Evolutionary conservation across 1,140 invertebrate genomes (phyloP), one percentile per base, ranked within the genome.

Genomic region (Papilio polyxenes): DNA sequence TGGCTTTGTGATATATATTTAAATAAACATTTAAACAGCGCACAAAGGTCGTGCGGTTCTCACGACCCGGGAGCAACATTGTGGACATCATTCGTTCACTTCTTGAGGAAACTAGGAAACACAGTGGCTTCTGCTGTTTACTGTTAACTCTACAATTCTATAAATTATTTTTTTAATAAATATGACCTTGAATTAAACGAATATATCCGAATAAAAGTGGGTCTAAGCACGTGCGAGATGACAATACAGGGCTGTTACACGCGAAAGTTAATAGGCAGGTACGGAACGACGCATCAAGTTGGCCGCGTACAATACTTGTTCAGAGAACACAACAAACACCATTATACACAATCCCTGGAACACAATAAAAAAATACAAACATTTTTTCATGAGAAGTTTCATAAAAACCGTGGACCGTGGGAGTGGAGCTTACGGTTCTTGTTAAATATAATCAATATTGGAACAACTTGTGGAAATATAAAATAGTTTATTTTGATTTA

Each of bases 31-130:
- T 75, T 75, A n/a, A 75, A 81, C 72, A n/a, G 44, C 31, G 15
- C 31, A 40, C 65, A 81, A 81, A 81, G 80, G 80, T 81, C 80
- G 69, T 9, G 10, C 69, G 9, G 40, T 75, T 81, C 72, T 49
- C 80, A 81, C 69, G 74, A n/a, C 37, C 23, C 4, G 13, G 48
- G 74, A 62, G 23, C 9, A 44, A n/a, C 37, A 40, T 17, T 15
- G 23, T 8, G 31, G 20, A 9, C 37, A 72, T 40, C 69, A n/a
- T 72, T 69, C 3, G 9, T 23, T 15, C 51, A 53, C 15, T 17
- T 59, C n/a, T 59, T 8, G 56, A 59, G n/a, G 56, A 59, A n/a
- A n/a, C 13, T 17, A 31, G 17, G 13, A 56, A 56, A 56, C 53
- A 17, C 13, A 53, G n/a, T n/a, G n/a, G 11, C 51, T 13, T 53